These are phyloP conservation scores for Mola mola DNA, from an alignment of 2,113 vertebrate genomes.

Conservation along the genomic window DNA sequence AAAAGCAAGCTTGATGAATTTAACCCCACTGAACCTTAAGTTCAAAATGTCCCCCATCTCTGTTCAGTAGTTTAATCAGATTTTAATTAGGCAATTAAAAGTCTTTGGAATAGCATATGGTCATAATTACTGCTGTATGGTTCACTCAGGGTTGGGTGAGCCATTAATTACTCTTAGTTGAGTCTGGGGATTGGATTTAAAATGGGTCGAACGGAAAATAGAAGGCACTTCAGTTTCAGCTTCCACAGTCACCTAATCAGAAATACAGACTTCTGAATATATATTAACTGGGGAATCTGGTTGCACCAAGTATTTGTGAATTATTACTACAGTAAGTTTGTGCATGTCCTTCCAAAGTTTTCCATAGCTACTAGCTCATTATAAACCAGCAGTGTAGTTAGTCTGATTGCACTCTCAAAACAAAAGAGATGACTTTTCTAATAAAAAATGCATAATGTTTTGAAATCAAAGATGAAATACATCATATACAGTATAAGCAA, in stretches of 20 bases:
- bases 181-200: constrained; percentile 66
- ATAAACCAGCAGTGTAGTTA: not conserved
- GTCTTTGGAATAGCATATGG: constrained; percentile 79
- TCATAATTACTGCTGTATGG: constrained; percentile 74
- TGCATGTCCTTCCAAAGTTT: constrained; percentile 12
- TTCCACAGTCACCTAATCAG: constrained; percentile 47
- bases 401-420: not conserved
- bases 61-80: constrained; percentile 76
- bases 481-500: too few relatives aligned
- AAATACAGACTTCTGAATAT: constrained; percentile 39
- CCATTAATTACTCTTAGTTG: constrained; percentile 77
- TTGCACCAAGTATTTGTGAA: not conserved
- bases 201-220: constrained; percentile 49
- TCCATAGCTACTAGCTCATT: not conserved
- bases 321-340: constrained; percentile 1
- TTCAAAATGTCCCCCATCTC: constrained; percentile 74
- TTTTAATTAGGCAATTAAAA: constrained; percentile 83
- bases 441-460: too few relatives aligned
- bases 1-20: constrained; percentile 64
- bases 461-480: too few relatives aligned
- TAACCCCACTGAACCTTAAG: constrained; percentile 58
- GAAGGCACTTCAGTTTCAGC: constrained; percentile 36
- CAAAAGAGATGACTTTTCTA: not conserved
- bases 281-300: constrained; percentile 8
- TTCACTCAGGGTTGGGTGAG: constrained; percentile 72